These are phyloP conservation scores for Amiota mariae DNA, from an alignment of 2,888 invertebrate genomes.

Conservation along the genomic window DNA sequence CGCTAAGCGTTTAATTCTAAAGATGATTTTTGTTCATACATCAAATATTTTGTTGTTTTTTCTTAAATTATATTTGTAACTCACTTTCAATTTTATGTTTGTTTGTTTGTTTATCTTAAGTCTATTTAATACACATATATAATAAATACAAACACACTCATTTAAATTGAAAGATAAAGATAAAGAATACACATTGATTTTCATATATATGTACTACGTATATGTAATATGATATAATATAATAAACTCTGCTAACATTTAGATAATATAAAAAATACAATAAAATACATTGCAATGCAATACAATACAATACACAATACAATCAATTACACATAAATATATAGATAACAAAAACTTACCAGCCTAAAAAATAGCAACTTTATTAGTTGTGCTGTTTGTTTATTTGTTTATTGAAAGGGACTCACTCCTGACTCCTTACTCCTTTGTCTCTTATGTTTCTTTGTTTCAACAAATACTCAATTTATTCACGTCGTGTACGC, in stretches of 20 bases:
- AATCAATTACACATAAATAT: constrained; percentile 12
- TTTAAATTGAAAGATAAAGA: no score
- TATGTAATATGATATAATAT: no score
- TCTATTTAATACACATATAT: neutral
- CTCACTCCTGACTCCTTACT: no score
- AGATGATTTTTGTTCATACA: constrained; percentile 51
- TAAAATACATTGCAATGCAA: neutral
- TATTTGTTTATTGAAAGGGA: neutral
- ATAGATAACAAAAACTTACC: constrained; percentile 24
- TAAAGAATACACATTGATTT: no score
- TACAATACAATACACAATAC: neutral
- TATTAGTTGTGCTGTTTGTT: constrained; percentile 26
- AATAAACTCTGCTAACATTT: constrained; percentile 20
- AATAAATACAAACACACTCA: constrained; percentile 31
- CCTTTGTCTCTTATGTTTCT: neutral
- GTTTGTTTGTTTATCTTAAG: constrained; percentile 4
- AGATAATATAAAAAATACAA: neutral
- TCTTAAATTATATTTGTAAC: neutral
- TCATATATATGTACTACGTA: no score
- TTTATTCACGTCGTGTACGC: constrained; percentile 66
- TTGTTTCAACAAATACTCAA: neutral
- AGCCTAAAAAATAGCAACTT: constrained; percentile 18
- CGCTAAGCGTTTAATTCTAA: constrained; percentile 57
- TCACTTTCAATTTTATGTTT: no score
- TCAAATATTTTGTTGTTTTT: constrained; percentile 3